These are phyloP conservation scores for Ochropleura plecta DNA, from an alignment of 2,888 invertebrate species.

Conservation along the genomic window DNA sequence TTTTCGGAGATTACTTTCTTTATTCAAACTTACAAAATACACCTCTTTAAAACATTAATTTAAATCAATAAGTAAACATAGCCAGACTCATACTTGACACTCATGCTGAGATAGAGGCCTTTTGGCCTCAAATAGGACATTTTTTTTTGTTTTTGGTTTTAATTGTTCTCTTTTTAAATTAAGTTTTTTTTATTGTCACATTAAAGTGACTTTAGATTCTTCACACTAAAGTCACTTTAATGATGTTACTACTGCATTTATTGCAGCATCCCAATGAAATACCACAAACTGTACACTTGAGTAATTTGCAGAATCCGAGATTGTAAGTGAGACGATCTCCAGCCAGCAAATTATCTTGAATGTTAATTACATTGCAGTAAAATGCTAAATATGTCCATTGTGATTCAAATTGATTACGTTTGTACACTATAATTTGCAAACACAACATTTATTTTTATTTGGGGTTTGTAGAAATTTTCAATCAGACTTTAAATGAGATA, in stretches of 20 bases:
- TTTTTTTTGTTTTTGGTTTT: too few relatives aligned
- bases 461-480: not conserved
- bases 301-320: conserved; percentile 19
- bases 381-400: conserved; percentile 28
- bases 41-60: not conserved
- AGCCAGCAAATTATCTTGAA: conserved; percentile 23
- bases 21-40: too few relatives aligned
- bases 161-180: too few relatives aligned
- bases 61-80: not conserved
- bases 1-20: too few relatives aligned
- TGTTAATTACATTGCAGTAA: conserved; percentile 16
- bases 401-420: conserved; percentile 29
- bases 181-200: too few relatives aligned
- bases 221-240: not conserved
- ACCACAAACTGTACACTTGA: not conserved
- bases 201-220: conserved; percentile 1
- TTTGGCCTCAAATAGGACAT: too few relatives aligned
- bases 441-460: not conserved
- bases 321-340: conserved; percentile 19
- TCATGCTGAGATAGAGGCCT: too few relatives aligned
- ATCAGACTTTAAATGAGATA: too few relatives aligned
- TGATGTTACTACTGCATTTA: conserved; percentile 6
- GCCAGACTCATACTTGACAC: not conserved
- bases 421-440: conserved; percentile 1
- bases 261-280: conserved; percentile 32